phyloP scores from a whole-genome alignment of 2,797 vertebrate species.

The Poecilia wingei region DNA sequence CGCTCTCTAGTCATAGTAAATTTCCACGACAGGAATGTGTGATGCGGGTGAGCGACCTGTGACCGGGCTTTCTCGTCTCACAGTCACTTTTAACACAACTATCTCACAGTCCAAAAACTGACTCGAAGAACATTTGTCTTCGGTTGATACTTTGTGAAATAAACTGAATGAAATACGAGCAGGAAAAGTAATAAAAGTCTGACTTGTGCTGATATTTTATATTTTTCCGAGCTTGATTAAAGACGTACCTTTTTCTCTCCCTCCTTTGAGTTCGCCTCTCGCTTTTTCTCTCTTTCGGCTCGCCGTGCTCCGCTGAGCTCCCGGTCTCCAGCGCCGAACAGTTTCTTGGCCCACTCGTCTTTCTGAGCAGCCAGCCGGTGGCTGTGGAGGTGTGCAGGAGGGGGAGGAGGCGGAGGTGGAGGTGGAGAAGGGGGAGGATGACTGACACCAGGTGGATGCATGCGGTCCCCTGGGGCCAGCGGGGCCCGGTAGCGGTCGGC shows the following conservation, averaged over 20 bases:
- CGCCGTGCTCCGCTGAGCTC: slow-evolving; percentile 80
- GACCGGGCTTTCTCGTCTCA: slow-evolving; percentile 70
- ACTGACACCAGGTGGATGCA: slow-evolving; percentile 79
- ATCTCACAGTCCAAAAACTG: slow-evolving; percentile 44
- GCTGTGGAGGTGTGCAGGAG: slow-evolving; percentile 56
- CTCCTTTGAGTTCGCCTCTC: slow-evolving; percentile 81
- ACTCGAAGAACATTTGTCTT: not conserved
- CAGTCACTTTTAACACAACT: slow-evolving; percentile 75
- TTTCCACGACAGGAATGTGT: slow-evolving; percentile 72
- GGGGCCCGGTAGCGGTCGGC: slow-evolving; percentile 94
- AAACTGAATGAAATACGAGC: not conserved
- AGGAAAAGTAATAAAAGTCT: not conserved
- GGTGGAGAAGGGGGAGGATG: slow-evolving; percentile 72
- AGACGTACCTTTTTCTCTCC: slow-evolving; percentile 86
- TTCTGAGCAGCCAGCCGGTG: slow-evolving; percentile 83
- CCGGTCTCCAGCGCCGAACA: slow-evolving; percentile 81
- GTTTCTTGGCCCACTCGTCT: slow-evolving; percentile 92
- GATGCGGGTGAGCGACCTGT: slow-evolving; percentile 61
- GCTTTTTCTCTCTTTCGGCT: slow-evolving; percentile 74
- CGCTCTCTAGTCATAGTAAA: slow-evolving; percentile 55
- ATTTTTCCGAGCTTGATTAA: not conserved
- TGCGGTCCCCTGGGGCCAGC: slow-evolving; percentile 78
- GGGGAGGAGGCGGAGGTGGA: slow-evolving; percentile 14
- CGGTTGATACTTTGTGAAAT: not conserved
- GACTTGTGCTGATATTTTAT: not conserved